Base-by-base conservation (phyloP, 2,888 invertebrate genomes). In the Ectemnius lituratus region DNA sequence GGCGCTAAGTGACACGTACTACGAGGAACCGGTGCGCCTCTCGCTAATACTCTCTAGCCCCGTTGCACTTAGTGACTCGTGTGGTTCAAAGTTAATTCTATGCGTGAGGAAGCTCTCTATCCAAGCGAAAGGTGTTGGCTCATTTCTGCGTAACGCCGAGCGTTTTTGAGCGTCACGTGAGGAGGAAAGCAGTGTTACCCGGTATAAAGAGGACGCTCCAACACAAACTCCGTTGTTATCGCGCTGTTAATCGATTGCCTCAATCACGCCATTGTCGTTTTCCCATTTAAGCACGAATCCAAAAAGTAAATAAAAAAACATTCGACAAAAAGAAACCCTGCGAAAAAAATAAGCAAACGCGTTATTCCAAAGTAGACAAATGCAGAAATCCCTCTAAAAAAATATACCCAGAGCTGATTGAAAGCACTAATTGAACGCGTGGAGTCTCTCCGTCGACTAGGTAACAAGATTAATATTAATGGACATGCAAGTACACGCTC, bases 71-170 rank as follows among this genome's bases (percentile, higher is more conserved):
- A 11, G 56, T 13, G n/a, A 6, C 16, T 8, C 56, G 8, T 58
- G 20, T 59, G 59, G 57, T 45, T 69, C 52, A 27, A 61, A 72
- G 61, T 70, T 75, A 70, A 16, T 52, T 52, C 37, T 62, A 71
- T 70, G 76, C 79, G 62, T 76, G 69, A 18, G 64, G 66, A 81
- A 76, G 79, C 84, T 79, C 67, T 80, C 76, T 80, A 83, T 83
- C 81, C 81, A 84, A 85, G 84, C 84, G 72, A 66, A 80, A 81
- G 80, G 81, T 74, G 78, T 74, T 62, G 75, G 67, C 67, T 71
- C 58, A 57, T 64, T 56, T 70, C 49, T 28, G 76, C 64, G 61
- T 11, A 72, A 72, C 72, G 64, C 46, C 72, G 69, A 72, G 71
- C 70, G 49, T 62, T 65, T 45, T 28, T 58, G 64, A 62, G 70